Percentiles rank a stretch among this genome's conserved stretches.
Evolutionary conservation across 2,888 invertebrate genomes (phyloP).

Genomic region (Cosmopolites sordidus): DNA sequence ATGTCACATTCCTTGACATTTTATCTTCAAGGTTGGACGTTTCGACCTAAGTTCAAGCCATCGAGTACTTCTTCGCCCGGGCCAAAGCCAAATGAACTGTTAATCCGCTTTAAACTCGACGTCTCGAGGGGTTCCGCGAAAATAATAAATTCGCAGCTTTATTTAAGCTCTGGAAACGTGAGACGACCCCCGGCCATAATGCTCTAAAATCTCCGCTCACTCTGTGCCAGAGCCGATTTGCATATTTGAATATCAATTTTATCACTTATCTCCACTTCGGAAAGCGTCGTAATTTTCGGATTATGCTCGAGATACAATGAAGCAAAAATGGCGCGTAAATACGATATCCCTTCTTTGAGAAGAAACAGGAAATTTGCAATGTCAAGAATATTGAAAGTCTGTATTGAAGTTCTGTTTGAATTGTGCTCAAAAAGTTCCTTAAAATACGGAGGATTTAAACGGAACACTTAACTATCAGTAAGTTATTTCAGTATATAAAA

Average conservation of each 20-base stretch:
- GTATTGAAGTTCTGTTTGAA: too few relatives aligned
- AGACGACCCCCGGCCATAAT: slow-evolving; percentile 43
- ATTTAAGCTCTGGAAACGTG: slow-evolving; percentile 54
- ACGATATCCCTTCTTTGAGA: too few relatives aligned
- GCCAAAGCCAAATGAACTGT: slow-evolving; percentile 51
- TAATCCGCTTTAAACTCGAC: slow-evolving; percentile 50
- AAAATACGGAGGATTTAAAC: too few relatives aligned
- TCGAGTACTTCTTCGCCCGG: too few relatives aligned
- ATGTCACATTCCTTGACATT: too few relatives aligned
- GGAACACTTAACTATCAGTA: too few relatives aligned
- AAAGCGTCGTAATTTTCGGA: slow-evolving; percentile 12
- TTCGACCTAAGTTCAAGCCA: too few relatives aligned
- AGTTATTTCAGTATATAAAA: too few relatives aligned
- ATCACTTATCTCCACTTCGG: slow-evolving; percentile 30
- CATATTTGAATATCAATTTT: slow-evolving; percentile 46
- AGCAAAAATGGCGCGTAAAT: slow-evolving; percentile 1
- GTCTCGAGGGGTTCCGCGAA: not conserved
- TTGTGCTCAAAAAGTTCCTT: too few relatives aligned
- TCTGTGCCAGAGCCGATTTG: slow-evolving; percentile 40
- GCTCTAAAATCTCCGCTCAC: slow-evolving; percentile 41
- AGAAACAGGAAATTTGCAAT: too few relatives aligned
- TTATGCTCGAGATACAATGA: slow-evolving; percentile 20
- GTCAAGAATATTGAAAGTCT: too few relatives aligned
- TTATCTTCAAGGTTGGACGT: too few relatives aligned
- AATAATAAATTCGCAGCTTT: slow-evolving; percentile 58